Percentiles rank a stretch among this genome's conserved stretches.
Evolutionary conservation across 2,113 vertebrate species (phyloP).

Genomic region (Coturnix japonica): DNA sequence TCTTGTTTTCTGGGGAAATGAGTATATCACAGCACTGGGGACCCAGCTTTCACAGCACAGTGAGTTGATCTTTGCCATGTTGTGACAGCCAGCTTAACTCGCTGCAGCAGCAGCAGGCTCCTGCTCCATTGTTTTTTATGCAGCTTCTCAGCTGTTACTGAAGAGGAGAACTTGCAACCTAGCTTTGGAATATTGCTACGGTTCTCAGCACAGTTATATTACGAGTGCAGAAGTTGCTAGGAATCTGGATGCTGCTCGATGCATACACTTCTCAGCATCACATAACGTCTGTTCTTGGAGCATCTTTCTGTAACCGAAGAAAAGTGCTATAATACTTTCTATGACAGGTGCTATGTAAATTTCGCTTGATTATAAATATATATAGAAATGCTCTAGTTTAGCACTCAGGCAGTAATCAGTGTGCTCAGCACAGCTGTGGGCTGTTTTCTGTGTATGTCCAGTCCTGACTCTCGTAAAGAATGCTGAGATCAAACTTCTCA

Average conservation of each 20-base stretch:
- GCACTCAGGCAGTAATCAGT: not conserved
- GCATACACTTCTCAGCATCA: not conserved
- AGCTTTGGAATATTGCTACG: not conserved
- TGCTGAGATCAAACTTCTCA: not conserved
- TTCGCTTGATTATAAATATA: not conserved
- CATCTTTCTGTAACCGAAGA: not conserved
- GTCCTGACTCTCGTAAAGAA: not conserved
- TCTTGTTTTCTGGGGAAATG: not conserved
- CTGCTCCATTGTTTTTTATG: not conserved
- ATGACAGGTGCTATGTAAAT: not conserved
- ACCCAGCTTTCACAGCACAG: not conserved
- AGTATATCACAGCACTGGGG: not conserved
- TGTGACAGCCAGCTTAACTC: not conserved
- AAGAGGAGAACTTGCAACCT: not conserved
- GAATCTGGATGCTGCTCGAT: not conserved
- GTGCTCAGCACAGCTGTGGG: not conserved
- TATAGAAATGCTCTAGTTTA: not conserved
- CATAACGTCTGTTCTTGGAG: not conserved
- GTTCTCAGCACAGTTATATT: not conserved
- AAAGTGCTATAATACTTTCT: not conserved
- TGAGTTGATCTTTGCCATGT: not conserved
- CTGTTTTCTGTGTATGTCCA: not conserved
- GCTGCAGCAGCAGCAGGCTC: not conserved
- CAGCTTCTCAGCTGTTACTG: not conserved
- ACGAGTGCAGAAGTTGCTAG: not conserved